Evolutionary conservation across 2,113 vertebrate species (phyloP).

Genomic region (Muntiacus muntjak): DNA sequence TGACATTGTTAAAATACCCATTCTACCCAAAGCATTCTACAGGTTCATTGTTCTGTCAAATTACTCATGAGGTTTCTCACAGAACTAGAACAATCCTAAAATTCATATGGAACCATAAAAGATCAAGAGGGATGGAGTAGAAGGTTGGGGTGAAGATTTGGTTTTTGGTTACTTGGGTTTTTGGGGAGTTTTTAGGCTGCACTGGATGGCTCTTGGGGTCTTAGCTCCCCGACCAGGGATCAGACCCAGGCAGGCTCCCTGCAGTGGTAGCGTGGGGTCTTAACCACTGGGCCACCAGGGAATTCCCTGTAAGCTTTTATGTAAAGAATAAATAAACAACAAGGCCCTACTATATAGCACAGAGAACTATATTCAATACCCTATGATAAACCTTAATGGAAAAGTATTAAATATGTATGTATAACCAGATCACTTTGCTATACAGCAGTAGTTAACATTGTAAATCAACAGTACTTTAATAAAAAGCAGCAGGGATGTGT

Average conservation of each 20-base stretch:
- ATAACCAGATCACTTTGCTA: background rate
- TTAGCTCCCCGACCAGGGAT: background rate
- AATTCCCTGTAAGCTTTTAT: background rate
- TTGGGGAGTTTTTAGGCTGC: rapidly evolving
- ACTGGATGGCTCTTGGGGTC: background rate
- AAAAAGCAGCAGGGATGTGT: background rate
- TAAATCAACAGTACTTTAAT: background rate
- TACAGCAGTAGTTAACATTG: background rate
- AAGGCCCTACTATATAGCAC: background rate
- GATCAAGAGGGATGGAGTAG: background rate
- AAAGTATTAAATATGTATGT: background rate
- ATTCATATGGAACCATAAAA: background rate
- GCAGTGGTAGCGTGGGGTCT: background rate
- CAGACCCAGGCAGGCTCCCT: background rate
- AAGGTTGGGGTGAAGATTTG: background rate
- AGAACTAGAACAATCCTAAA: background rate
- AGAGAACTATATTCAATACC: background rate
- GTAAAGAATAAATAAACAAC: background rate
- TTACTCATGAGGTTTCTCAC: background rate
- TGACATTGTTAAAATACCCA: background rate
- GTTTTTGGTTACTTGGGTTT: background rate
- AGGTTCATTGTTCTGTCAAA: background rate
- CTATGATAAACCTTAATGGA: background rate
- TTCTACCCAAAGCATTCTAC: background rate
- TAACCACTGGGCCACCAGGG: background rate